phyloP scores from a whole-genome alignment of 2,113 vertebrate species.

The Riparia riparia region DNA sequence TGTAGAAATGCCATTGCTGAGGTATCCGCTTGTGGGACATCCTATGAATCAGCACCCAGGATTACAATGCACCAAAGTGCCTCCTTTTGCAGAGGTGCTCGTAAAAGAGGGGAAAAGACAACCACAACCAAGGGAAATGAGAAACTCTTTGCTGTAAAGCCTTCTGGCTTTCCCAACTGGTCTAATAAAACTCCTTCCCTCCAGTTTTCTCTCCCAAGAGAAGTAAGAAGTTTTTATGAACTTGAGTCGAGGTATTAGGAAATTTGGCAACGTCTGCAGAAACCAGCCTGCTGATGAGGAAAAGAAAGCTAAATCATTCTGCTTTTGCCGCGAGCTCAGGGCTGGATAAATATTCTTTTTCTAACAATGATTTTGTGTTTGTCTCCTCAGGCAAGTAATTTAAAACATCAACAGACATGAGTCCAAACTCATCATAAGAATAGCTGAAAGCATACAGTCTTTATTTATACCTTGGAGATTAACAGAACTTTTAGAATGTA shows the following conservation, averaged over 20 bases:
- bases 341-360: neutral
- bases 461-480: neutral
- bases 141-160: neutral
- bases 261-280: neutral
- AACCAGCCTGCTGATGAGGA: neutral
- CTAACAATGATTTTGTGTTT: neutral
- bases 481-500: neutral
- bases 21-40: neutral
- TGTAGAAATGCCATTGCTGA: neutral
- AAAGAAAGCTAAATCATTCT: neutral
- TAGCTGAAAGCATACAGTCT: neutral
- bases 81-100: neutral
- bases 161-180: neutral
- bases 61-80: neutral
- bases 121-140: neutral
- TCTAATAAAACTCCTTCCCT: slow-evolving; percentile 46
- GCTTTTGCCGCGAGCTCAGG: neutral
- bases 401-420: neutral
- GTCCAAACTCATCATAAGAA: neutral
- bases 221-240: neutral
- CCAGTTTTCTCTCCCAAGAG: slow-evolving; percentile 35
- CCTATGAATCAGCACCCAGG: neutral
- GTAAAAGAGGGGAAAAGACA: slow-evolving; percentile 26
- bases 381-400: neutral
- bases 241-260: neutral